A percentile compares a stretch with the other conserved stretches of the same genome.
These are phyloP conservation scores for Capitulum mitella DNA, from an alignment of 2,888 invertebrate genomes.

Conservation along the genomic window DNA sequence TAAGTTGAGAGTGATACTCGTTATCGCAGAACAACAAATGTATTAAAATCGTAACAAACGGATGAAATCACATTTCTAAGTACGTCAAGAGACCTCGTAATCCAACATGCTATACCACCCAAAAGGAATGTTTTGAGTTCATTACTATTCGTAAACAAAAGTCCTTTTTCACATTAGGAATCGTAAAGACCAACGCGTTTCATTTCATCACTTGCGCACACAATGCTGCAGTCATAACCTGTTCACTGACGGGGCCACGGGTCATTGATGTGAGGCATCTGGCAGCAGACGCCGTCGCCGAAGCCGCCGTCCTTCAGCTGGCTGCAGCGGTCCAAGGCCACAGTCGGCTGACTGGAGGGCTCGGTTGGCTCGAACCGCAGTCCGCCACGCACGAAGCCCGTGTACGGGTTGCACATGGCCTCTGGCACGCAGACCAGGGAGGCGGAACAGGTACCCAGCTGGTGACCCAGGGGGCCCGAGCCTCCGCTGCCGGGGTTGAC, in stretches of 20 bases:
- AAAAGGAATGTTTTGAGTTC: no score
- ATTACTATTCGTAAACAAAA: no score
- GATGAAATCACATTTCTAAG: no score
- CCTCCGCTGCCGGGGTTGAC: not conserved
- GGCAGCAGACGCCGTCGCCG: constrained; percentile 21
- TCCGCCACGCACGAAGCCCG: constrained; percentile 18
- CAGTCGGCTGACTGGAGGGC: not conserved
- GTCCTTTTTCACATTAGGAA: no score
- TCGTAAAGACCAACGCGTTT: no score
- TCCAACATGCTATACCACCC: no score
- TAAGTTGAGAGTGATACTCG: no score
- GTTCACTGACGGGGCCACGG: not conserved
- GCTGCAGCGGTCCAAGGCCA: constrained; percentile 10
- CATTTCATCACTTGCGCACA: no score
- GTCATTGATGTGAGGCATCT: constrained; percentile 22
- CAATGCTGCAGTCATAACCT: no score
- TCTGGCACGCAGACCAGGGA: not conserved
- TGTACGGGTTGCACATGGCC: constrained; percentile 22
- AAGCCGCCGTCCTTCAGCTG: constrained; percentile 4
- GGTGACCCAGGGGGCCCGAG: not conserved
- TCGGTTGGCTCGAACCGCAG: not conserved
- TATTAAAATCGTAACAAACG: no score
- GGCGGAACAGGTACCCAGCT: not conserved
- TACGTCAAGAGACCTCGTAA: no score
- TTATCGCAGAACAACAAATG: no score